Evolutionary conservation across 1,140 invertebrate genomes (phyloP), one percentile per base, ranked within the genome.

Genomic region (Lordiphosa mommai): DNA sequence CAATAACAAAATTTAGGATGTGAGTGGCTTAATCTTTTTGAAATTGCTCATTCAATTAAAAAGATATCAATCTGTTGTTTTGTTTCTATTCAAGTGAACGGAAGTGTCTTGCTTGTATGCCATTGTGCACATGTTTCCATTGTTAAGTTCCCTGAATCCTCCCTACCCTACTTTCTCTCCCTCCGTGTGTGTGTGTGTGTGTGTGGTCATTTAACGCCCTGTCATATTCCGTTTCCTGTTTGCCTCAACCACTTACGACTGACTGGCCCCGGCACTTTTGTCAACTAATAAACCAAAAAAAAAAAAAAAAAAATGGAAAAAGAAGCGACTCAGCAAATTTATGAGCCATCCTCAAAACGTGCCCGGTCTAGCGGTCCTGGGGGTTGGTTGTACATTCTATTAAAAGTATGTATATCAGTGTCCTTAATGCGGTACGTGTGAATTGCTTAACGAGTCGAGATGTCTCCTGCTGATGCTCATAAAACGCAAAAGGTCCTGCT

Each of bases 401-500:
- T 50, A 33, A 44, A 44, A 53, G 48, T 68, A 68, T 67, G 53
- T 82, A 60, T 82, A 80, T 84, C 71, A 82, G 71, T 82, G 71
- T 50, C 61, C 66, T 64, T 76, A 76, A 65, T 80, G 58, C 46
- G 38, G 71, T 63, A 80, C 76, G 76, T 80, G 76, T 76, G 77
- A 82, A 80, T 76, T 43, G 61, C 41, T 34, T 49, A 47, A 60
- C 34, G 64, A 65, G 55, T n/a, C 44, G 50, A 43, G 48, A 12
- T 46, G 72, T 53, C 52, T 70, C 43, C 50, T 70, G 72, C 38
- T 14, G 52, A 44, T 27, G 71, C 76, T 80, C 74, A 56, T 80
- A 80, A 80, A 80, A 76, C 74, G 82, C 65, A 79, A 79, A 79
- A 79, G 74, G 71, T 67, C 40, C 56, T 53, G 47, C 17, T 34